A percentile compares a stretch with the other conserved stretches of the same genome.
Conservation (phyloP, 2,888 invertebrate genomes). For the Limnephilus lunatus region DNA sequence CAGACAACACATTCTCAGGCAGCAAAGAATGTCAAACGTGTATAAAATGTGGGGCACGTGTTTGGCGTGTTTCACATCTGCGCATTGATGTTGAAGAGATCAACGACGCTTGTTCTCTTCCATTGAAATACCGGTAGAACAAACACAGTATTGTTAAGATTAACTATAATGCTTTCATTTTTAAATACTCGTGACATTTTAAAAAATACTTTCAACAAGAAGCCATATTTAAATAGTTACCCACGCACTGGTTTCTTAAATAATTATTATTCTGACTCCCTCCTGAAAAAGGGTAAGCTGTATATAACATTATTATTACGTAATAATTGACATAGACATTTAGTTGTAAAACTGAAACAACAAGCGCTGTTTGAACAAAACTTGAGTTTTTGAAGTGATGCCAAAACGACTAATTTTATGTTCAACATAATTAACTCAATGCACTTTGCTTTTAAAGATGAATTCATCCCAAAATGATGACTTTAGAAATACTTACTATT, state of each 20-base stretch:
- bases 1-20: background rate
- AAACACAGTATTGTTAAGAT: background rate
- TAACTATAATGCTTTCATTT: background rate
- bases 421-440: background rate
- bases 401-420: background rate
- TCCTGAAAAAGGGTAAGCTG: background rate
- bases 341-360: background rate
- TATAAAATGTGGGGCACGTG: background rate
- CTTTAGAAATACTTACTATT: background rate
- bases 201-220: background rate
- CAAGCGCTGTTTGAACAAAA: background rate
- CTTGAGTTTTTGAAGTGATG: background rate
- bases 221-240: too few species aligned
- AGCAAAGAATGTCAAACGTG: background rate
- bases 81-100: background rate
- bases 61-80: background rate
- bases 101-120: background rate
- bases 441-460: background rate
- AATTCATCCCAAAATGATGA: background rate
- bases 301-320: background rate
- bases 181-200: background rate
- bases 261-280: background rate
- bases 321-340: background rate
- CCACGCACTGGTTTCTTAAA: background rate
- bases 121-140: background rate